Evolutionary conservation across 2,113 vertebrate genomes (phyloP), one percentile per base, ranked within the genome.

Genomic region (Protomyctophum bolini): DNA sequence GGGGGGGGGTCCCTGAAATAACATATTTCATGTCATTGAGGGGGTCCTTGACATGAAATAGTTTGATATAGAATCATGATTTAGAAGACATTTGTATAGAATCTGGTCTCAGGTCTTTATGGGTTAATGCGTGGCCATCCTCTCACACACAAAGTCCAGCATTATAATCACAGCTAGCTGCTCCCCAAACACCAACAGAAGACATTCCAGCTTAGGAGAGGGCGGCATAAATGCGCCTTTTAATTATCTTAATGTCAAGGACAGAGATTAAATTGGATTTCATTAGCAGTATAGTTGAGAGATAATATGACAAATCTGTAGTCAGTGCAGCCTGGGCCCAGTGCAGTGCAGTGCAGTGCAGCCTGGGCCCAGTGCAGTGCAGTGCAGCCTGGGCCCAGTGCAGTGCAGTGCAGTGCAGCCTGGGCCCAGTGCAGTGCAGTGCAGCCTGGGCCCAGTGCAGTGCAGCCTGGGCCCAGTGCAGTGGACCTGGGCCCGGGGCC

Each of bases 401-500:
- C 14, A 10, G 21, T 21, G 21, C 21, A 21, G 45, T 50, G 62
- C 21, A 10, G 15, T 14, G 10, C 50, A 15, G 21, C 21, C 21
- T 21, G 2, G 21, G 21, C 21, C 21, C 21, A 21, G 21, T 21
- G 21, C 21, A 21, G 21, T 21, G 21, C 21, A 21, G 21, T 21
- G 21, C 1, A 21, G 21, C 21, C 21, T 21, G 21, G 21, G 21
- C 21, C 21, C 21, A 21, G 21, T 21, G 21, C 21, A 21, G 21
- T 21, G 21, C 1, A 21, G 21, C 21, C 21, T 21, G 21, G 21
- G 21, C 83, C 90, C 88, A 86, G 91, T 87, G 80, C 88, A 41
- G 33, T 41, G 33, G 3, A 41, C 3, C 0, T 59, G 21, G 21
- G 21, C 21, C 54, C 3, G 50, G 75, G 52, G 21, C 21, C 21